Evolutionary conservation across 2,888 invertebrate genomes (phyloP).

Genomic region (Drosophila fulvimacula): DNA sequence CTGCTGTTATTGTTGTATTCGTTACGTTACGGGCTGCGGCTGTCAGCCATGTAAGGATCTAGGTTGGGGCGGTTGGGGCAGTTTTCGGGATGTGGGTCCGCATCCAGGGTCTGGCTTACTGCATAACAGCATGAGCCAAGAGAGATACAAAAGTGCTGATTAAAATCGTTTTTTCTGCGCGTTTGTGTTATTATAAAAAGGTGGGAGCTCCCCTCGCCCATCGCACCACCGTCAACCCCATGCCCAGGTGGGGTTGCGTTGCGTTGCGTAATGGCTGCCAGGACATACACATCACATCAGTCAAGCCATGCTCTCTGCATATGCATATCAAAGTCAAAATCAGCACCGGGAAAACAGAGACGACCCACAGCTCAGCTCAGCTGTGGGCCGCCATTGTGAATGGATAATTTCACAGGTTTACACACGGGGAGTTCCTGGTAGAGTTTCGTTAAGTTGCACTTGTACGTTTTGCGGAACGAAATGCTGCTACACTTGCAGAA

Average conservation of each 20-base stretch:
- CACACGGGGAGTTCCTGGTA: constrained; percentile 20
- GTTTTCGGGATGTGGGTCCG: constrained; percentile 10
- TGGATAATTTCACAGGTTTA: constrained; percentile 62
- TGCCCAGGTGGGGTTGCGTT: constrained; percentile 21
- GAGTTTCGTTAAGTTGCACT: constrained; percentile 42
- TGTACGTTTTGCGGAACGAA: constrained; percentile 25
- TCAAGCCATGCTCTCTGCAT: constrained; percentile 45
- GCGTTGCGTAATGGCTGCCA: constrained; percentile 28
- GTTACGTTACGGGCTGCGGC: constrained; percentile 51
- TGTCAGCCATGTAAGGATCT: constrained; percentile 49
- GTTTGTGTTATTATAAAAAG: constrained; percentile 66
- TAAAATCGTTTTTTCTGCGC: constrained; percentile 61
- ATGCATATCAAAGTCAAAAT: constrained; percentile 78
- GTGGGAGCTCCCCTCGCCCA: constrained; percentile 14
- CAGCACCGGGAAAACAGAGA: constrained; percentile 58
- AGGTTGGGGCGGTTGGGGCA: background rate
- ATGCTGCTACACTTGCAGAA: background rate
- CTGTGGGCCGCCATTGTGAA: constrained; percentile 45
- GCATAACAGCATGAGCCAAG: constrained; percentile 60
- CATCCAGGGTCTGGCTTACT: constrained; percentile 39
- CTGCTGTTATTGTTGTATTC: constrained; percentile 39
- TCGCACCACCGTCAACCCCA: background rate
- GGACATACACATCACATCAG: constrained; percentile 55
- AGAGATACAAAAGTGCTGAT: constrained; percentile 78
- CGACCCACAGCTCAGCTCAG: constrained; percentile 40